phyloP scores from a whole-genome alignment of 2,888 invertebrate species.

The Ypsolopha sequella region DNA sequence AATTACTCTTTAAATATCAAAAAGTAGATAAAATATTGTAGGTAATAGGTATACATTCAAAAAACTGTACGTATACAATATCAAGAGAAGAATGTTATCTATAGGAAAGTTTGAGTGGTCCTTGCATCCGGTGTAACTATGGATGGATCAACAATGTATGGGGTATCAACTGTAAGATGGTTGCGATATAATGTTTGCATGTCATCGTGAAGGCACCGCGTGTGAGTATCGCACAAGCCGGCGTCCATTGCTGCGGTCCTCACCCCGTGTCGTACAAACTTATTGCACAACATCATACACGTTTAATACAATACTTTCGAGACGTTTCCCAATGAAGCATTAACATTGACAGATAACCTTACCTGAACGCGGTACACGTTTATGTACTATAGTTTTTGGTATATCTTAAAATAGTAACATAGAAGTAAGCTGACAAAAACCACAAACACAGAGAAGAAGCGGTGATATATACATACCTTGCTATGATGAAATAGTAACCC shows the following conservation, averaged over 20 bases:
- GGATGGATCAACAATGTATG: background rate
- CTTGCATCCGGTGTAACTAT: conserved; percentile 68
- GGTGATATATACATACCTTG: conserved; percentile 81
- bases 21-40: conserved; percentile 10
- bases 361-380: conserved; percentile 33
- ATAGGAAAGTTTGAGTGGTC: conserved; percentile 84
- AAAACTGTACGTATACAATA: conserved; percentile 20
- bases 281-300: conserved; percentile 14
- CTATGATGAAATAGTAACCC: conserved; percentile 98
- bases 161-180: background rate
- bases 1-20: conserved; percentile 9
- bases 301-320: conserved; percentile 29
- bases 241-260: background rate
- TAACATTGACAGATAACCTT: conserved; percentile 53
- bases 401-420: conserved; percentile 38
- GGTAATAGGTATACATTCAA: conserved; percentile 11
- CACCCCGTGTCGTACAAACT: conserved; percentile 18
- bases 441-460: conserved; percentile 24
- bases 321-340: conserved; percentile 47
- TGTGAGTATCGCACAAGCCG: background rate
- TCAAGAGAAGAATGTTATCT: conserved; percentile 31
- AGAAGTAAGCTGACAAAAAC: conserved; percentile 54
- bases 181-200: background rate
- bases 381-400: conserved; percentile 32
- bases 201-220: background rate